Conservation (phyloP, 1,140 invertebrate genomes). For the Drosophila mauritiana region DNA sequence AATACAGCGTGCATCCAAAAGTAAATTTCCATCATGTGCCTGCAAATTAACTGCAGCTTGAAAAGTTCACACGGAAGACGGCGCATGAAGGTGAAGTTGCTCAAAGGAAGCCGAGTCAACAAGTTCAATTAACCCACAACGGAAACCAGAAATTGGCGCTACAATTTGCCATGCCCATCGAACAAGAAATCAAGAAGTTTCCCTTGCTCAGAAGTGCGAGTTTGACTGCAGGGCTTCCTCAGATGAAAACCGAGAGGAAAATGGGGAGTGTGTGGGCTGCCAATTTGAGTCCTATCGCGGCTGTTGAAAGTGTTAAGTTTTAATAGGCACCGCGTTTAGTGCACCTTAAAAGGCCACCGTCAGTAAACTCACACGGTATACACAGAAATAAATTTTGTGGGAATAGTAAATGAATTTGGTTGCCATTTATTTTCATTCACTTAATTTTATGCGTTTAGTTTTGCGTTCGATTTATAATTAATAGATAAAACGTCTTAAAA, state of each 20-base stretch:
- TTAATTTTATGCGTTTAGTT: too few relatives aligned
- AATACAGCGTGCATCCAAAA: not conserved
- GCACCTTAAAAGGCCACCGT: constrained; percentile 46
- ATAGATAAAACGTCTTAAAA: too few relatives aligned
- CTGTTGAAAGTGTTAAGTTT: constrained; percentile 62
- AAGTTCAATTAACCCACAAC: constrained; percentile 59
- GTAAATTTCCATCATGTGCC: not conserved
- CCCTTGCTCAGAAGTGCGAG: constrained; percentile 6
- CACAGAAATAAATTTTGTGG: constrained; percentile 4
- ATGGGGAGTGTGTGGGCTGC: constrained; percentile 6
- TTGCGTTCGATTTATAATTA: too few relatives aligned
- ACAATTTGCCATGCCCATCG: constrained; percentile 58
- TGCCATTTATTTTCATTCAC: too few relatives aligned
- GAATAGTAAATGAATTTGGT: not conserved
- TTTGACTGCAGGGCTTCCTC: not conserved
- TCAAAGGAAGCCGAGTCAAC: constrained; percentile 46
- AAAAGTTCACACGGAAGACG: constrained; percentile 5
- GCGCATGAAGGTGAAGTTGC: constrained; percentile 4
- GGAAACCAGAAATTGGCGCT: constrained; percentile 47
- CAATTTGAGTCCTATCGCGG: constrained; percentile 16
- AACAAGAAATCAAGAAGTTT: constrained; percentile 70
- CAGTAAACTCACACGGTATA: not conserved
- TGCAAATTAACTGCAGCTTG: constrained; percentile 40
- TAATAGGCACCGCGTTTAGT: constrained; percentile 72
- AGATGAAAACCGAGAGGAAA: not conserved